Base-by-base conservation (phyloP, 2,113 vertebrate genomes). In the Salvelinus alpinus region DNA sequence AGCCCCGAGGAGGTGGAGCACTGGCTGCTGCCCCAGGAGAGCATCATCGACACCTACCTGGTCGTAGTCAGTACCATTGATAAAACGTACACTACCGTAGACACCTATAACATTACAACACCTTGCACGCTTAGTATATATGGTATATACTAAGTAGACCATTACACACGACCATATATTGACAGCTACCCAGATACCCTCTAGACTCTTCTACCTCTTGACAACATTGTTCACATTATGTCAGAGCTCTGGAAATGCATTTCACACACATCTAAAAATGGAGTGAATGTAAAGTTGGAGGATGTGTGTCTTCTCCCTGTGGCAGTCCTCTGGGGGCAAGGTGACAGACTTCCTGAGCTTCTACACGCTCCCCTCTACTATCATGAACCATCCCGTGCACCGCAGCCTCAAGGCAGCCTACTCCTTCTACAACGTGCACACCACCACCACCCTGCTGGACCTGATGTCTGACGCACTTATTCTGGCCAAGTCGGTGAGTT, bases 351-450 rank as follows among this genome's bases (percentile, higher is more conserved):
- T 99, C 86, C 85, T 99, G 89, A 99, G 98, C 91, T 99, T 99
- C 88, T 99, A 99, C 87, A 99, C 97, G 0, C 94, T 99, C 89
- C 97, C 97, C 66, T 99, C 97, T 73, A 99, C 98, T 90, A 98
- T 99, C 89, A 99, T 99, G 98, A 99, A 98, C 86, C 98, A 99
- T 90, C 94, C 96, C 0, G 95, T 96, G 75, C 98, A 99, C 91
- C 97, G 95, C 91, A 99, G 97, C 86, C 94, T 99, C 79, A 99
- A 99, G 89, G 98, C 98, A 20, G 98, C 98, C 5, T 99, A 99
- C 75, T 98, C 97, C 84, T 99, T 99, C 94, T 99, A 99, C 94
- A 99, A 98, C 0, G 97, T 99, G 71, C 98, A 99, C 94, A 98
- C 96, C 89, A 94, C 93, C 92, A 96, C 94, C 2, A 88, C 96